Conservation (phyloP, 2,888 invertebrate species). For the Aricia artaxerxes region DNA sequence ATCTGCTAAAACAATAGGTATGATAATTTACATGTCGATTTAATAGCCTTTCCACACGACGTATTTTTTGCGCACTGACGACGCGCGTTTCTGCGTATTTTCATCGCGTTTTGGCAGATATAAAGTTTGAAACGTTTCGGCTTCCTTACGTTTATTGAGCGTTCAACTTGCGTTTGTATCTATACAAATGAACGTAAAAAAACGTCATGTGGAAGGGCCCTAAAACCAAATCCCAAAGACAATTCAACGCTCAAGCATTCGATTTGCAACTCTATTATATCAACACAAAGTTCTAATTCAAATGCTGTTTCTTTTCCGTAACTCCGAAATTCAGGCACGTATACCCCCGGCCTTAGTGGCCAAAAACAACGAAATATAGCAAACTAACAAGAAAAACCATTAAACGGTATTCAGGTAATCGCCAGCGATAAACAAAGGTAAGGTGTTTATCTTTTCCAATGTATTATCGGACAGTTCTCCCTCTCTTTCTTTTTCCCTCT, state of each 20-base stretch:
- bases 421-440: not conserved
- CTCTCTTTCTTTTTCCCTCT: not conserved
- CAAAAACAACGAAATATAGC: not conserved
- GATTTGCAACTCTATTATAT: not conserved
- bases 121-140: too few species aligned
- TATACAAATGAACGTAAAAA: too few species aligned
- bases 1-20: too few species aligned
- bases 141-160: too few species aligned
- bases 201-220: too few species aligned
- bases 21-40: too few species aligned
- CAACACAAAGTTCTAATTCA: not conserved
- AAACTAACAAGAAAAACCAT: slow-evolving; percentile 5
- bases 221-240: too few species aligned
- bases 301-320: not conserved
- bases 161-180: too few species aligned
- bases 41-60: too few species aligned
- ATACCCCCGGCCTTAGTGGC: not conserved
- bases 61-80: too few species aligned
- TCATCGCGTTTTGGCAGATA: too few species aligned
- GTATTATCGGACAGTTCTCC: not conserved
- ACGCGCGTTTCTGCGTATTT: too few species aligned
- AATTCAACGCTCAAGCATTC: not conserved
- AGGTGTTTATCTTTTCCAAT: slow-evolving; percentile 2
- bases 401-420: not conserved
- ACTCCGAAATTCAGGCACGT: not conserved